Percentiles rank a stretch among this genome's conserved stretches.
These are phyloP conservation scores for Crioceris asparagi DNA, from an alignment of 2,888 invertebrate genomes.

Conservation along the genomic window DNA sequence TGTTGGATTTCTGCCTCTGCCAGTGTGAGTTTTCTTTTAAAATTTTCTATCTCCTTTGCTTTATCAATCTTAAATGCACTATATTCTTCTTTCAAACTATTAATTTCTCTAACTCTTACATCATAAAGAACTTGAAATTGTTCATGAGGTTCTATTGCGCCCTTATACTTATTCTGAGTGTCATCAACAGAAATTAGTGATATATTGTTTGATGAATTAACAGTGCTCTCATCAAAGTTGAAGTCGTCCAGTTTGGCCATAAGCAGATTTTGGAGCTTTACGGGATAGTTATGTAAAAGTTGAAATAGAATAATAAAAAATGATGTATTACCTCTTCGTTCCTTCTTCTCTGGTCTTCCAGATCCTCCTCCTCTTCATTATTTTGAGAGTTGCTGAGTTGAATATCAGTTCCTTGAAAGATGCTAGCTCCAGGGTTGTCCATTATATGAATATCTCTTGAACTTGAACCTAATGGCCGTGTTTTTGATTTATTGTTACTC, in stretches of 20 bases:
- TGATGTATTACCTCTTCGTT: slow-evolving; percentile 48
- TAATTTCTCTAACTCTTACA: slow-evolving; percentile 34
- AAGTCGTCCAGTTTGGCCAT: slow-evolving; percentile 60
- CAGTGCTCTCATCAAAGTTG: slow-evolving; percentile 46
- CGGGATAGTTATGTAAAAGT: not conserved
- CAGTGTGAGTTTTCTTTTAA: slow-evolving; percentile 24
- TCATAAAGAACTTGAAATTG: slow-evolving; percentile 38
- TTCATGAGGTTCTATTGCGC: slow-evolving; percentile 26
- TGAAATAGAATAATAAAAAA: not conserved
- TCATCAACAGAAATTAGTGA: slow-evolving; percentile 23
- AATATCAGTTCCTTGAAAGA: slow-evolving; percentile 58
- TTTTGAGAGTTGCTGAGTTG: slow-evolving; percentile 54
- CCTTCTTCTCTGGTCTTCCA: slow-evolving; percentile 56
- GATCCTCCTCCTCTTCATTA: slow-evolving; percentile 50
- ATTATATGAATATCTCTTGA: too few species aligned
- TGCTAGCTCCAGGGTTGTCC: slow-evolving; percentile 60
- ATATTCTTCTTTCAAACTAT: slow-evolving; percentile 22
- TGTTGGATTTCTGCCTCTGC: slow-evolving; percentile 28
- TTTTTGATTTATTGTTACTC: too few species aligned
- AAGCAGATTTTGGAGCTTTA: slow-evolving; percentile 51
- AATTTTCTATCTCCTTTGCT: slow-evolving; percentile 20
- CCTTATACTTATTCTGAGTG: slow-evolving; percentile 22
- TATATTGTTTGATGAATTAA: slow-evolving; percentile 27
- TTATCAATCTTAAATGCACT: slow-evolving; percentile 20
- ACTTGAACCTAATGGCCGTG: too few species aligned